Evolutionary conservation across 2,888 invertebrate genomes (phyloP), one percentile per base, ranked within the genome.

Genomic region (Lasioglossum figueresi): DNA sequence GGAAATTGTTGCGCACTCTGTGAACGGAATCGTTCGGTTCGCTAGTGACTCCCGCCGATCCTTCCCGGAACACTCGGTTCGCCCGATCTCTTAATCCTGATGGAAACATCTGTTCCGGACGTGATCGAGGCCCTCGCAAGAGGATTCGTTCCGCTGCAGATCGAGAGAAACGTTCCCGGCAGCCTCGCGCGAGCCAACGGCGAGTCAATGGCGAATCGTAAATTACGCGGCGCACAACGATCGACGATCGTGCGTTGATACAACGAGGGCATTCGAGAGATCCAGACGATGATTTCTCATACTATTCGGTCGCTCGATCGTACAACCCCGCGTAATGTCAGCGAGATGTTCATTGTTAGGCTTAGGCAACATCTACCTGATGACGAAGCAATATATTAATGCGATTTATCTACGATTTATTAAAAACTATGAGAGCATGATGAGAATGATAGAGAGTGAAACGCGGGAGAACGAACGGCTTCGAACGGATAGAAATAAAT

Each of bases 361-460:
- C 89, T 93, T 93, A 93, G 91, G 91, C 87, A 93, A 92, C 87
- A 92, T 93, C 91, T 94, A 93, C 94, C 94, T 94, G 93, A 94
- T 91, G 91, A 94, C 91, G 91, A 94, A 94, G 94, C 94, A 94
- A 94, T 94, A 93, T 91, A 93, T 92, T 89, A 90, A 92, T 87
- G 90, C 91, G 91, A 92, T 91, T 88, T 90, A 90, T 92, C 89
- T 88, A 89, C 88, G 86, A 91, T 92, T 91, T 89, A 88, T 88
- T 87, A 83, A 84, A 84, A 86, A 79, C 59, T 45, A 68, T 66
- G 37, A 71, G 66, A 40, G 37, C 68, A 70, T 70, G 68, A 23
- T 14, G 40, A 70, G 70, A 40, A n/a, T 14, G 70, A 70, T 37
- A 8, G 34, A 3, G 16, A 19, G 40, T 34, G 70, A 78, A 34